Base-by-base conservation (phyloP, 2,113 vertebrate genomes). In the Oryzias woworae region DNA sequence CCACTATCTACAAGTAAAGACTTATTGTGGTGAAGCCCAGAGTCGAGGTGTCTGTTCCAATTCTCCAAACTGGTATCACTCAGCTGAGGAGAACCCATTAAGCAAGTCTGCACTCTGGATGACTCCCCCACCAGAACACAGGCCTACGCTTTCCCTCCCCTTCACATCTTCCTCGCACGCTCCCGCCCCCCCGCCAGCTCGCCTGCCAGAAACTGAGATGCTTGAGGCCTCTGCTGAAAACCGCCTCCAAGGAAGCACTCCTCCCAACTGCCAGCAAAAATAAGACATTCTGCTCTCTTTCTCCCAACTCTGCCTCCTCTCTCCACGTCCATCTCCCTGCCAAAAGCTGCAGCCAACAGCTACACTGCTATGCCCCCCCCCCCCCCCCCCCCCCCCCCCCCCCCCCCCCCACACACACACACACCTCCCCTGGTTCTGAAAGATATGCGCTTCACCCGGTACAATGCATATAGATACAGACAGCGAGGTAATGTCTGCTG, bases 31-130 rank as follows among this genome's bases (percentile, higher is more conserved):
- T 26, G 69, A 45, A 86, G 82, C 75, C 80, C 78, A 85, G 89
- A 91, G 88, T 90, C 81, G 14, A 66, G 55, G 77, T 88, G 89
- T 92, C 88, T 92, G 80, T 71, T 89, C 56, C 71, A 85, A 73
- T 85, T 82, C 87, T 87, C 77, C 62, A 72, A 87, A 85, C 82
- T 80, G 62, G 72, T 75, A 89, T 84, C 78, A 76, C 77, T 73
- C 76, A 82, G 76, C 81, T 63, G 69, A 74, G 75, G 76, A 87
- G 86, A 91, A 85, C 75, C 85, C 84, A 90, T 90, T 87, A 90
- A 86, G 81, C 62, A 24, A 88, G 82, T 74, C 85, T 93, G 92
- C 75, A 93, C 91, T 93, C 91, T 93, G 91, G 92, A 92, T 93
- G 92, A 93, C 92, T 92, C 89, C 78, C 61, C 69, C 36, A 72